Evolutionary conservation across 2,113 vertebrate genomes (phyloP), one percentile per base, ranked within the genome.

Genomic region (Thryonomys swinderianus): DNA sequence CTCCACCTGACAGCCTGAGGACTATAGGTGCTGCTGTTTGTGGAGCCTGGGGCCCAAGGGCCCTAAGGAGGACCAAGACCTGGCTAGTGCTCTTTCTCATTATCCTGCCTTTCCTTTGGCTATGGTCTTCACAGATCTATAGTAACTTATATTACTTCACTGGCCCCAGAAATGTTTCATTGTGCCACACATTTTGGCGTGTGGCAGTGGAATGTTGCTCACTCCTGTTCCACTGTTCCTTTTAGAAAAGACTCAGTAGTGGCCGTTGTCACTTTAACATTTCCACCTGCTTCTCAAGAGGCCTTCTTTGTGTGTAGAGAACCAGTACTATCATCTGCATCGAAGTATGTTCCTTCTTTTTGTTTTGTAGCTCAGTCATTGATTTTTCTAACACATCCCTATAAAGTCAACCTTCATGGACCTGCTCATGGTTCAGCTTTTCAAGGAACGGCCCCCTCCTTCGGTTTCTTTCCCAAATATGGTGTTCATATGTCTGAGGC

Each of bases 381-480:
- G 61, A n/a, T 62, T 67, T 88, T 82, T 85, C 20, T 79, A 92
- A 45, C 45, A 55, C 42, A 78, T 5, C 81, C 10, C 66, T 85
- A 66, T 51, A 82, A 10, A 74, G 51, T 88, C 48, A 53, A 57
- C 25, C 66, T 61, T 76, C 40, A 20, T 71, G 25, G 45, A 8
- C 16, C 25, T 55, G 20, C 25, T 32, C 86, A 92, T 62, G n/a
- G 18, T 67, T 67, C 80, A 82, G 30, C 64, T 37, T 71, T 82
- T 78, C 30, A 64, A 34, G 67, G 12, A 89, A 9, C 17, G 27
- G 71, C 37, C 32, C 18, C 64, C 78, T 84, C 27, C 25, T 86
- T 76, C 40, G 73, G 17, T 32, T 66, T 74, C 86, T 92, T 96
- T 90, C 45, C 69, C n/a, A 93, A 90, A 74, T 78, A 59, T 42